Evolutionary conservation across 2,888 invertebrate species (phyloP), one percentile per base, ranked within the genome.

Genomic region (Sesamia inferens): DNA sequence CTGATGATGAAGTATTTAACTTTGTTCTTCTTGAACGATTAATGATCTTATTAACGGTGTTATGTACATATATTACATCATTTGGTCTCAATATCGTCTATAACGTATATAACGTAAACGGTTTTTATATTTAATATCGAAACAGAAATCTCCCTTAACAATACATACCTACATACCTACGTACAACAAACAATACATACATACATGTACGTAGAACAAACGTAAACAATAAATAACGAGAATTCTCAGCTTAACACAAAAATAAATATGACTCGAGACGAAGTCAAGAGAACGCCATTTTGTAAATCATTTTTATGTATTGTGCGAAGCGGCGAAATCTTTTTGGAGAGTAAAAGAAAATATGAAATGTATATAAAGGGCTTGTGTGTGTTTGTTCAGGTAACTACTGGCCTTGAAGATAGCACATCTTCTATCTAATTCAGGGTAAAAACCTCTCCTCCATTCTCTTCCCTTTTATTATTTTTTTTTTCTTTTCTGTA

Each of bases 231-330:
- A 81, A 81, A 78, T 70, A 73, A 73, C 31, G 24, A 31, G 59
- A 57, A 70, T 54, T 68, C 66, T 31, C 51, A 67, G 63, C 74
- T 76, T 71, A 69, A 73, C 78, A 77, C 74, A 70, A 69, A 69
- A 81, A 78, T 78, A 80, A 81, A 79, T 79, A 80, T 42, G 42
- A 72, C 54, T 31, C 64, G 74, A 81, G 57, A 63, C 42, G 71
- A 83, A 77, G 77, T 83, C 78, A 70, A 72, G 62, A 73, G 78
- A 66, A 71, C 65, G 66, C 74, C 72, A 74, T 80, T 83, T 83
- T 81, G 77, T 84, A 84, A 85, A 85, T 85, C 80, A 85, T 85
- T 82, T 85, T 85, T 84, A 85, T 85, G 75, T 85, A 76, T 78
- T 75, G 65, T 57, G 59, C 57, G 68, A 31, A 44, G 51, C 55